Percentiles rank a stretch among this genome's conserved stretches.
These are phyloP conservation scores for Cololabis saira DNA, from an alignment of 2,113 vertebrate species.

Conservation along the genomic window DNA sequence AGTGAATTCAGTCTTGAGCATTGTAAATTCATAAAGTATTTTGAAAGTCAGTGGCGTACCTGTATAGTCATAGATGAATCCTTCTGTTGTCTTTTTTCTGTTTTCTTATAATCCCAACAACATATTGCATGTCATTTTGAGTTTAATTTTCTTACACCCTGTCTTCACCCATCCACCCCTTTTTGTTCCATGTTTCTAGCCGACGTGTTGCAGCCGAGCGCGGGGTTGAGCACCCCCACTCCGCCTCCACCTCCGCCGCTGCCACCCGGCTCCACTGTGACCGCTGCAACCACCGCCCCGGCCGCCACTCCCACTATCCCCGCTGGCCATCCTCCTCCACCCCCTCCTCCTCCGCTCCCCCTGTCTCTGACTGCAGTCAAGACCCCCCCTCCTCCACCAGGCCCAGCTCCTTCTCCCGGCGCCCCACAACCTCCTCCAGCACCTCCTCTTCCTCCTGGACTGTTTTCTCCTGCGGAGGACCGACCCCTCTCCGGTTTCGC, in stretches of 20 bases:
- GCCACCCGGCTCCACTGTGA: slow-evolving; percentile 86
- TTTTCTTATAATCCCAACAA: no score
- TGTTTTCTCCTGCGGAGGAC: slow-evolving; percentile 88
- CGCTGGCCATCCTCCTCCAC: slow-evolving; percentile 82
- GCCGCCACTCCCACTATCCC: slow-evolving; percentile 78
- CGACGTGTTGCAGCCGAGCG: slow-evolving; percentile 86
- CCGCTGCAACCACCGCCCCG: slow-evolving; percentile 72
- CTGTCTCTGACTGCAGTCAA: slow-evolving; percentile 64
- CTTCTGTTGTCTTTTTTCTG: no score
- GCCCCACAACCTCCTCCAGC: slow-evolving; percentile 86
- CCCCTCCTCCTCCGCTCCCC: slow-evolving; percentile 84
- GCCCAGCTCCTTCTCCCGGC: slow-evolving; percentile 85
- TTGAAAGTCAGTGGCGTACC: no score
- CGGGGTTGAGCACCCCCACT: slow-evolving; percentile 82
- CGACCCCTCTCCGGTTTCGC: slow-evolving; percentile 91
- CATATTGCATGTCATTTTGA: slow-evolving; percentile 4
- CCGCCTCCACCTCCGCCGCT: slow-evolving; percentile 91
- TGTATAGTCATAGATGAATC: no score
- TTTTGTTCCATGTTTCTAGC: slow-evolving; percentile 28
- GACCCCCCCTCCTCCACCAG: slow-evolving; percentile 76
- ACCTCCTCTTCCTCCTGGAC: slow-evolving; percentile 89
- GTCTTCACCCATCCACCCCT: slow-evolving; percentile 11
- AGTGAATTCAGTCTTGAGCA: no score
- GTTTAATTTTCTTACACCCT: slow-evolving; percentile 9
- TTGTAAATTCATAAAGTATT: no score